Conservation (phyloP, 2,888 invertebrate species). For the Meliscaeva auricollis region DNA sequence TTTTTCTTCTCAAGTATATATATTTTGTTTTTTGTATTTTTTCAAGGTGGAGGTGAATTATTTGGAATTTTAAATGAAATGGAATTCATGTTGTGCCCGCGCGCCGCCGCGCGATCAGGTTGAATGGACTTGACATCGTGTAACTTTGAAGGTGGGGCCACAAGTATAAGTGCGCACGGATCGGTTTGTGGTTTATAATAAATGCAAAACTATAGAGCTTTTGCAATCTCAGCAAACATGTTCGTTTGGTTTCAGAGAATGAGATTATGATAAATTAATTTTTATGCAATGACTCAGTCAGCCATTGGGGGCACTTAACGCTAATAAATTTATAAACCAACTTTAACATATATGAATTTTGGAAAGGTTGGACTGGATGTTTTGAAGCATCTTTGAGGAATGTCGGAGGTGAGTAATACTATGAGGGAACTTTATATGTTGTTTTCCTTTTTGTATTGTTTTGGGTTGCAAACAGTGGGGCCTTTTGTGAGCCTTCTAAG, state of each 20-base stretch:
- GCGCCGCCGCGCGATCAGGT: conserved; percentile 64
- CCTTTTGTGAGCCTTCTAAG: no score
- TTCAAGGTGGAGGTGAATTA: conserved; percentile 75
- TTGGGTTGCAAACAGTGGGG: no score
- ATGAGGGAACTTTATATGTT: no score
- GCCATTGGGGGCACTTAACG: conserved; percentile 7
- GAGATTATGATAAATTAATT: conserved; percentile 64
- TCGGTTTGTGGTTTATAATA: conserved; percentile 4
- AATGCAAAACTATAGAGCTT: conserved; percentile 49
- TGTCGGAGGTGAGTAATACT: no score
- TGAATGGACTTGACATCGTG: conserved; percentile 76
- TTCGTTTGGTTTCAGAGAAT: conserved; percentile 32
- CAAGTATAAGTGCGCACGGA: conserved; percentile 13
- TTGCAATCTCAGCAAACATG: conserved; percentile 52
- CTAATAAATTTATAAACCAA: background rate
- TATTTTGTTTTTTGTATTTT: background rate
- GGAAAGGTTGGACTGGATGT: background rate
- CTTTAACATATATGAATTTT: background rate
- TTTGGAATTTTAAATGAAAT: conserved; percentile 74
- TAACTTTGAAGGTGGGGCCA: conserved; percentile 62
- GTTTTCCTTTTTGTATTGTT: no score
- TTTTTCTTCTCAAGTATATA: no score
- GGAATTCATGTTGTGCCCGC: conserved; percentile 70
- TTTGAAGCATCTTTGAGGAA: no score
- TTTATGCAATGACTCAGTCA: conserved; percentile 38